Conservation (phyloP, 2,797 vertebrate genomes). For the Enteromius paludinosus region DNA sequence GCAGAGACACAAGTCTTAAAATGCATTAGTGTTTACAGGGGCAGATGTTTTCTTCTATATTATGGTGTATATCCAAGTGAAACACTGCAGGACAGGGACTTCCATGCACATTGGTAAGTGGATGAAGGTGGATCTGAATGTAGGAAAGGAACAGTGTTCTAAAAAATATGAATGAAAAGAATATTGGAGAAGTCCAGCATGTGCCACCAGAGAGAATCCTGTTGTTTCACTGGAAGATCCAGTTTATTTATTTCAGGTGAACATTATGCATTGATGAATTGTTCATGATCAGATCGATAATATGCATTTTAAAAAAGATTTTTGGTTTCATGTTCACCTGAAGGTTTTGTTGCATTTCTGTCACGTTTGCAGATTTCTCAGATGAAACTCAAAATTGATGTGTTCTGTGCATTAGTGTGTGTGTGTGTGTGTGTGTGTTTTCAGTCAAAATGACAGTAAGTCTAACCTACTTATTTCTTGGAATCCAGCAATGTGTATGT, state of each 20-base stretch:
- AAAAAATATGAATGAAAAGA: background rate
- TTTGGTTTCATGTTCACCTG: background rate
- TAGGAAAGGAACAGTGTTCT: background rate
- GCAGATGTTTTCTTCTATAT: background rate
- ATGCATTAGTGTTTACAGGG: background rate
- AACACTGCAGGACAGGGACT: background rate
- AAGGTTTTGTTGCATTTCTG: background rate
- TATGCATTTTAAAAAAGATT: background rate
- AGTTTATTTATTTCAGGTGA: background rate
- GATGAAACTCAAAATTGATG: background rate
- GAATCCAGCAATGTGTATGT: constrained; percentile 54
- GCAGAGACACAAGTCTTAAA: background rate
- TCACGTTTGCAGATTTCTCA: background rate
- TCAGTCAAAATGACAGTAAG: constrained; percentile 57
- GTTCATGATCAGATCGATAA: background rate
- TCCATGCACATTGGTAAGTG: background rate
- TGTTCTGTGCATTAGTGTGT: constrained; percentile 6
- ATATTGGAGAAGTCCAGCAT: background rate
- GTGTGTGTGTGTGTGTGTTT: constrained; percentile 36
- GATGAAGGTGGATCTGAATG: background rate
- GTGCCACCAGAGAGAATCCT: background rate
- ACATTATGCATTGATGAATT: background rate
- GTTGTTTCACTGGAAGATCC: background rate
- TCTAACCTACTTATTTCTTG: constrained; percentile 56
- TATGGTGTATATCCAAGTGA: background rate